These are phyloP conservation scores for Arenicola marina DNA, from an alignment of 2,888 invertebrate species.

Conservation along the genomic window DNA sequence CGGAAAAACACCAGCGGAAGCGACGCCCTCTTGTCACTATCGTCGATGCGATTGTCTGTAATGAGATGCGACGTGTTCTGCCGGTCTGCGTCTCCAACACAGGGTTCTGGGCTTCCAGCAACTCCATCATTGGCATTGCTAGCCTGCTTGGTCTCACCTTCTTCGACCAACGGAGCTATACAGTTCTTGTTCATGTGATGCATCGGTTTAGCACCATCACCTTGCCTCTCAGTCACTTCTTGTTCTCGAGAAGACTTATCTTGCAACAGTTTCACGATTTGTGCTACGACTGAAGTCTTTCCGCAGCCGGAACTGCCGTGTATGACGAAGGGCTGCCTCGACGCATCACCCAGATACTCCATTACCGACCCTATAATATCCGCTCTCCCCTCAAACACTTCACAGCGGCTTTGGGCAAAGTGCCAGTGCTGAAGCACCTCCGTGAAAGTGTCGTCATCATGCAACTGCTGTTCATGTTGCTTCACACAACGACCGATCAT, in stretches of 20 bases:
- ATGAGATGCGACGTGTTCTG: no score
- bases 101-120: no score
- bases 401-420: constrained; percentile 10
- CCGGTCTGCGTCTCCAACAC: no score
- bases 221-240: no score
- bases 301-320: constrained; percentile 39
- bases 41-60: no score
- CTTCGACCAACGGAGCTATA: no score
- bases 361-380: neutral
- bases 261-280: constrained; percentile 11
- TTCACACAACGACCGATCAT: neutral
- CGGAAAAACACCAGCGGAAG: neutral
- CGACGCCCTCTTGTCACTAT: no score
- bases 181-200: no score
- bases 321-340: constrained; percentile 30
- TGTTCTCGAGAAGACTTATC: no score
- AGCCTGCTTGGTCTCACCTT: no score
- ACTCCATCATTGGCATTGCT: no score
- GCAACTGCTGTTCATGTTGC: neutral
- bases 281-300: constrained; percentile 41
- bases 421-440: constrained; percentile 14
- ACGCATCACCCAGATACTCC: neutral
- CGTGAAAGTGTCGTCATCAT: constrained; percentile 1
- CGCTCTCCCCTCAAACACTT: constrained; percentile 15
- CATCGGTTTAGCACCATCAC: no score